A percentile compares a stretch with the other conserved stretches of the same genome.
These are phyloP conservation scores for Drosophila tropicalis DNA, from an alignment of 1,140 invertebrate genomes.

Conservation along the genomic window DNA sequence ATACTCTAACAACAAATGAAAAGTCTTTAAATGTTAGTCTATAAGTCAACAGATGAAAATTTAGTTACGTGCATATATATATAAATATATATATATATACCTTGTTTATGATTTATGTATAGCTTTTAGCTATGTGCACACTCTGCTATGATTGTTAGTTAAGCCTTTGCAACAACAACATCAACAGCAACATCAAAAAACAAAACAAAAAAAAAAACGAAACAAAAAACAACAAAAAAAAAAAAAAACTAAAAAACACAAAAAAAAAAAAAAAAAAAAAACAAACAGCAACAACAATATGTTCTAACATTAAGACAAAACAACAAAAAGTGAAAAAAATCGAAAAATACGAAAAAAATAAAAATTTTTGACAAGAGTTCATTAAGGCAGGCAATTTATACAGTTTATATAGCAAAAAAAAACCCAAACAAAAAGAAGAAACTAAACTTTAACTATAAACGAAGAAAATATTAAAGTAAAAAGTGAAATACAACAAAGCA, in stretches of 20 bases:
- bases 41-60: conserved; percentile 65
- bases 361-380: conserved; percentile 71
- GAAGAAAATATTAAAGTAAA: conserved; percentile 39
- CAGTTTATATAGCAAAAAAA: conserved; percentile 69
- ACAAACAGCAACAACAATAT: conserved; percentile 50
- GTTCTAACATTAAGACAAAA: conserved; percentile 69
- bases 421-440: conserved; percentile 7
- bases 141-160: conserved; percentile 67
- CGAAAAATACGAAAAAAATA: conserved; percentile 31
- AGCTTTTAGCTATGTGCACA: conserved; percentile 20
- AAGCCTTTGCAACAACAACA: conserved; percentile 57
- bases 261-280: conserved; percentile 52
- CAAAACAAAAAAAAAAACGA: conserved; percentile 27
- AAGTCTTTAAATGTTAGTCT: conserved; percentile 77
- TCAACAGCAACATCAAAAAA: conserved; percentile 40
- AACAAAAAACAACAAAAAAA: conserved; percentile 45
- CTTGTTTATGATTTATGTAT: conserved; percentile 23
- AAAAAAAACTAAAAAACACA: conserved; percentile 50
- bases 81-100: background rate
- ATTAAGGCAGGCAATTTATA: conserved; percentile 73
- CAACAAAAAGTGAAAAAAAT: conserved; percentile 57
- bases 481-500: conserved; percentile 31
- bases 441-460: conserved; percentile 43
- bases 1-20: conserved; percentile 55
- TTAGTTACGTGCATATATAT: conserved; percentile 64